Evolutionary conservation across 2,113 vertebrate genomes (phyloP).

Genomic region (Polypterus senegalus): DNA sequence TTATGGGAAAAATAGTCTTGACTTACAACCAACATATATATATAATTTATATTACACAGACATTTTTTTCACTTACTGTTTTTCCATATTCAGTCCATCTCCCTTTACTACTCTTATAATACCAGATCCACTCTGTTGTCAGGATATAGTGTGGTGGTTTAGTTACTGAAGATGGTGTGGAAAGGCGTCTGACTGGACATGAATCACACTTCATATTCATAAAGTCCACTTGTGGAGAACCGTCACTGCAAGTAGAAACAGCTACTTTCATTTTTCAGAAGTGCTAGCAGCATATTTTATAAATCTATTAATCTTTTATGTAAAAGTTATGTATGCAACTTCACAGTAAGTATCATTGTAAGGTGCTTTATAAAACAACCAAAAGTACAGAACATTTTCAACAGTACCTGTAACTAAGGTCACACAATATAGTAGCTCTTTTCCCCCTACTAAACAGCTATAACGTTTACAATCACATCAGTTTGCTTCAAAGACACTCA

Average conservation of each 20-base stretch:
- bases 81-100: conserved; percentile 43
- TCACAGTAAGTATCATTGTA: too few relatives aligned
- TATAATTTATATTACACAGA: too few relatives aligned
- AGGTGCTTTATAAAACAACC: too few relatives aligned
- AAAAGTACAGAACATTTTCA: too few relatives aligned
- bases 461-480: too few relatives aligned
- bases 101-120: conserved; percentile 36
- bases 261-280: background rate
- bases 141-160: conserved; percentile 37
- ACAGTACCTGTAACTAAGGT: too few relatives aligned
- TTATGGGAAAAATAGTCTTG: too few relatives aligned
- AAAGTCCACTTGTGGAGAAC: conserved; percentile 28
- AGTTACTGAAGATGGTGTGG: conserved; percentile 35
- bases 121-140: conserved; percentile 48
- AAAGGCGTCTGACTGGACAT: conserved; percentile 35
- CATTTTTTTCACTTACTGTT: conserved; percentile 27
- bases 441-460: too few relatives aligned
- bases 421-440: too few relatives aligned
- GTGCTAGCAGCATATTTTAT: background rate
- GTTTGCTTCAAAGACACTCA: too few relatives aligned
- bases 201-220: conserved; percentile 24
- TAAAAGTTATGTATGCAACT: too few relatives aligned
- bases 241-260: conserved; percentile 12
- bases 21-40: too few relatives aligned
- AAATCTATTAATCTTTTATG: background rate